A percentile compares a stretch with the other conserved stretches of the same genome.
These are phyloP conservation scores for Ommatoiulus sabulosus DNA, from an alignment of 2,888 invertebrate genomes.

Conservation along the genomic window DNA sequence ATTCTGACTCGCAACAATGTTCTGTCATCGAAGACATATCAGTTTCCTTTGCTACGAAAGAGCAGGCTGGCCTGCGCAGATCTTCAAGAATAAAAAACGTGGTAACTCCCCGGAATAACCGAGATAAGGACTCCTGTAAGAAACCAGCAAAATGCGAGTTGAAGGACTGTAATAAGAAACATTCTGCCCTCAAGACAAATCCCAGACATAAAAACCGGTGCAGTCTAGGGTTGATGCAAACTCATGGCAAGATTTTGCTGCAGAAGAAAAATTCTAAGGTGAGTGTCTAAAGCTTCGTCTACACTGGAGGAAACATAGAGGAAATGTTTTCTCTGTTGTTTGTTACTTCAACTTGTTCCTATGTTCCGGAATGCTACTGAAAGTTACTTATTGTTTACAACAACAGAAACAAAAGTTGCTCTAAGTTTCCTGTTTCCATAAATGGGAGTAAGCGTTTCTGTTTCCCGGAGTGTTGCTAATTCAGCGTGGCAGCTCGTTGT, in stretches of 20 bases:
- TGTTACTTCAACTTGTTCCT: too few species aligned
- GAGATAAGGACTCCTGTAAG: neutral
- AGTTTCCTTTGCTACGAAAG: neutral
- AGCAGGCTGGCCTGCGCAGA: neutral
- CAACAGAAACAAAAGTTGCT: too few species aligned
- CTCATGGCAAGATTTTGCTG: neutral
- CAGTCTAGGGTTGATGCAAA: neutral
- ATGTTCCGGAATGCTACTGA: too few species aligned
- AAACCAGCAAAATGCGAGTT: neutral
- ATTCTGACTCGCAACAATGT: neutral
- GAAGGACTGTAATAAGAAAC: neutral
- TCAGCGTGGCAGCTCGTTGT: too few species aligned
- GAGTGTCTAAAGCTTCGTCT: neutral
- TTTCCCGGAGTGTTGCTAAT: too few species aligned
- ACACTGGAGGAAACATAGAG: too few species aligned
- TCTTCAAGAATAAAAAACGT: neutral
- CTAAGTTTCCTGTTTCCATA: too few species aligned
- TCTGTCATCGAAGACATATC: neutral
- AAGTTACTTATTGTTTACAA: too few species aligned
- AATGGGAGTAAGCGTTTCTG: too few species aligned
- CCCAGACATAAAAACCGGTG: neutral
- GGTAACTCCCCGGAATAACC: neutral
- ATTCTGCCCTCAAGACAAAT: neutral
- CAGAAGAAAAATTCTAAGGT: neutral
- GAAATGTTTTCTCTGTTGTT: too few species aligned